Evolutionary conservation across 2,113 vertebrate species (phyloP).

Genomic region (Takifugu flavidus): DNA sequence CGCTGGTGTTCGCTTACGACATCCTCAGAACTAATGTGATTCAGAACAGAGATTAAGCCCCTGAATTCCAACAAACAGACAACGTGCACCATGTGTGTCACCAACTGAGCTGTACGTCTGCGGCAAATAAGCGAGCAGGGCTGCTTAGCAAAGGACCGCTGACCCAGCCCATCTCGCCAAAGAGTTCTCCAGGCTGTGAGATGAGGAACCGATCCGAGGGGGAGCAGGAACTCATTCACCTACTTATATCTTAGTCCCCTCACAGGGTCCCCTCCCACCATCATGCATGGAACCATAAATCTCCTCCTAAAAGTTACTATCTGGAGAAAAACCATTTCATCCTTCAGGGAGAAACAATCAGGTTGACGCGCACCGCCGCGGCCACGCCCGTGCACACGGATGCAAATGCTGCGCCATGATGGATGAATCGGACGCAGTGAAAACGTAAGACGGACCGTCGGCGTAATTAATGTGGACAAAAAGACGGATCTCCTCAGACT

Average conservation of each 20-base stretch:
- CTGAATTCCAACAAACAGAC: constrained; percentile 60
- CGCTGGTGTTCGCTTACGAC: constrained; percentile 49
- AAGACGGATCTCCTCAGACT: constrained; percentile 34
- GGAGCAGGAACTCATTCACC: constrained; percentile 60
- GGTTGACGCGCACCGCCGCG: constrained; percentile 17
- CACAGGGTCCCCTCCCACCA: constrained; percentile 45
- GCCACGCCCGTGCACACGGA: constrained; percentile 21
- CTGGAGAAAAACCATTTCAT: constrained; percentile 54
- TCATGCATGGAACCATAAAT: constrained; percentile 46
- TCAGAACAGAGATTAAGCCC: constrained; percentile 45
- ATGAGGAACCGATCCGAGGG: constrained; percentile 57
- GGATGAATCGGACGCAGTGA: constrained; percentile 15
- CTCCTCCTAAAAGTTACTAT: constrained; percentile 51
- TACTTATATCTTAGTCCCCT: constrained; percentile 60
- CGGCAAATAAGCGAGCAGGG: constrained; percentile 50
- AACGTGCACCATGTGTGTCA: too few relatives aligned
- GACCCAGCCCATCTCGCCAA: constrained; percentile 34
- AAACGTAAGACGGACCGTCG: constrained; percentile 15
- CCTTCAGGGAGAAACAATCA: constrained; percentile 47
- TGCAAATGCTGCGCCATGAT: constrained; percentile 5
- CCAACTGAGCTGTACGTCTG: constrained; percentile 39
- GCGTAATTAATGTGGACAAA: constrained; percentile 47
- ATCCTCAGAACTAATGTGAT: constrained; percentile 56
- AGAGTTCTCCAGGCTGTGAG: constrained; percentile 33
- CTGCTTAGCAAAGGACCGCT: constrained; percentile 41